Conservation (phyloP, 2,888 invertebrate species). For the Euplagia quadripunctaria region DNA sequence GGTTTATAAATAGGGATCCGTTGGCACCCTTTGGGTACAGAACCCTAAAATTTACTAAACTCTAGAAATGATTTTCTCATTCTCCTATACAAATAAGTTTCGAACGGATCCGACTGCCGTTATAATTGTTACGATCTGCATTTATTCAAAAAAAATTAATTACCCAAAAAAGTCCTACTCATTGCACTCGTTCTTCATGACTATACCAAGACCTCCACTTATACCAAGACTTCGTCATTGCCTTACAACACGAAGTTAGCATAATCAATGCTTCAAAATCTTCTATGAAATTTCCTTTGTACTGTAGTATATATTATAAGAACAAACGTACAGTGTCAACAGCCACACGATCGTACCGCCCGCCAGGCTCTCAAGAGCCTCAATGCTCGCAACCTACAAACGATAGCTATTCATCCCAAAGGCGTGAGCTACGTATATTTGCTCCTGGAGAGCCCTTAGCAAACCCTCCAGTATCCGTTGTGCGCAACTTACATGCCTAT, state of each 20-base stretch:
- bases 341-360: neutral
- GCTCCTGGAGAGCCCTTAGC: conserved; percentile 4
- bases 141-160: neutral
- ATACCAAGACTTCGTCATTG: too few species aligned
- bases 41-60: neutral
- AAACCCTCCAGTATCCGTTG: neutral
- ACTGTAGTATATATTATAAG: neutral
- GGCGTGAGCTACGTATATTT: conserved; percentile 6
- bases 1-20: neutral
- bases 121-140: neutral
- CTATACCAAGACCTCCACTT: too few species aligned
- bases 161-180: too few species aligned
- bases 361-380: conserved; percentile 1
- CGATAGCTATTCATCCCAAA: conserved; percentile 9
- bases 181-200: too few species aligned
- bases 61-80: neutral
- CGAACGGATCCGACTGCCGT: neutral
- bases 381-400: conserved; percentile 10
- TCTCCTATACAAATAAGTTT: neutral
- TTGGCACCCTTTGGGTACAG: neutral
- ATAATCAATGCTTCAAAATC: neutral
- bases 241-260: neutral
- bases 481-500: neutral
- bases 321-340: neutral
- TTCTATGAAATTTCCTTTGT: neutral